Evolutionary conservation across 2,888 invertebrate genomes (phyloP).

Genomic region (Petrolisthes cinctipes): DNA sequence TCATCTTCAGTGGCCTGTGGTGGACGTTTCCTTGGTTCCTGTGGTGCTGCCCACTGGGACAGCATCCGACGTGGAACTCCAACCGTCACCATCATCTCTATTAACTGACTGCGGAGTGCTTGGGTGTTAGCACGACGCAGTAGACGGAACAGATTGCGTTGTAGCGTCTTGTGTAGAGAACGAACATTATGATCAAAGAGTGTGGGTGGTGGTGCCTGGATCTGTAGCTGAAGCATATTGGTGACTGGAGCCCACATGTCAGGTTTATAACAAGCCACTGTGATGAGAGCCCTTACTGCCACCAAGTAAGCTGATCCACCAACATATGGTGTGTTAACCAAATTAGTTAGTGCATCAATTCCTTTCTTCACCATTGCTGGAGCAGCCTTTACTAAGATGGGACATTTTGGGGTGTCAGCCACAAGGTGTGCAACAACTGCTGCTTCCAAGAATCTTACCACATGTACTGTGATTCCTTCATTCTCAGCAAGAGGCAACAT

Average conservation of each 20-base stretch:
- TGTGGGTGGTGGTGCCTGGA: constrained; percentile 61
- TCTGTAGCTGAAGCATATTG: constrained; percentile 51
- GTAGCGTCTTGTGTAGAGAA: constrained; percentile 63
- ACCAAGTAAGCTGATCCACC: constrained; percentile 63
- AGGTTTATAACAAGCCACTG: constrained; percentile 60
- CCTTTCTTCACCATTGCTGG: constrained; percentile 44
- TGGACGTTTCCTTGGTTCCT: constrained; percentile 40
- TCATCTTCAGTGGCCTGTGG: constrained; percentile 31
- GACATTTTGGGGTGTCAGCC: constrained; percentile 40
- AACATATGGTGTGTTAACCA: constrained; percentile 60
- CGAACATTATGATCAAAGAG: constrained; percentile 64
- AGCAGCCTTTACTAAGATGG: constrained; percentile 27
- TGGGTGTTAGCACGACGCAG: constrained; percentile 45
- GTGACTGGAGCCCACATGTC: constrained; percentile 59
- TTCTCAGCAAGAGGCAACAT: constrained; percentile 55
- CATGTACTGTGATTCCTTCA: constrained; percentile 59
- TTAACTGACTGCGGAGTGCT: constrained; percentile 41
- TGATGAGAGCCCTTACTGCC: constrained; percentile 58
- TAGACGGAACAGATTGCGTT: constrained; percentile 61
- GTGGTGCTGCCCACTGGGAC: constrained; percentile 60
- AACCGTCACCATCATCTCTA: constrained; percentile 64
- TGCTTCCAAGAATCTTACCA: constrained; percentile 63
- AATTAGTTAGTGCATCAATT: constrained; percentile 35
- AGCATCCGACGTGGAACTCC: constrained; percentile 63
- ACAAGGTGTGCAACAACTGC: constrained; percentile 59